phyloP scores from a whole-genome alignment of 2,797 vertebrate genomes.

The Limosa lapponica region DNA sequence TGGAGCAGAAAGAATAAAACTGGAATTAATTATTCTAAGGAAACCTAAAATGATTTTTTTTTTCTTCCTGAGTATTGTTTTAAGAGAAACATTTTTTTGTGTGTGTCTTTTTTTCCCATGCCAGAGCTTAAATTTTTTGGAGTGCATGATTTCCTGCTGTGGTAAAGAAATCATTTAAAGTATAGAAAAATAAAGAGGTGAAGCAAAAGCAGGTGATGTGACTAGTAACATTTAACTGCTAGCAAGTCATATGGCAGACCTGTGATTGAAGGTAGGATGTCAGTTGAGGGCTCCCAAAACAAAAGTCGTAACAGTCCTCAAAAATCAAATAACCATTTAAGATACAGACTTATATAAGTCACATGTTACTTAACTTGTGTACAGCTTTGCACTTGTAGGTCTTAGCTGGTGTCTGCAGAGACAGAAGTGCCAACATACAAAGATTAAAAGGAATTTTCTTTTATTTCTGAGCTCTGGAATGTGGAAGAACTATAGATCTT shows the following conservation, averaged over 20 bases:
- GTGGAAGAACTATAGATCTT: background rate
- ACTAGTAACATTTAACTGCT: background rate
- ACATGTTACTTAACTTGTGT: background rate
- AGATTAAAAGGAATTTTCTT: background rate
- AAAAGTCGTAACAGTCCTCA: background rate
- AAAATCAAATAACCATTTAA: background rate
- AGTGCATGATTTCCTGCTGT: background rate
- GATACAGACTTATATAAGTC: background rate
- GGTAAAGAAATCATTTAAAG: background rate
- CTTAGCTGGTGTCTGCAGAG: background rate
- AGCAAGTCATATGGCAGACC: background rate
- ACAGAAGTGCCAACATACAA: background rate
- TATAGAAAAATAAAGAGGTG: background rate
- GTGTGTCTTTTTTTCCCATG: background rate
- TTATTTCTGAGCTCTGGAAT: background rate
- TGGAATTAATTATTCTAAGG: background rate
- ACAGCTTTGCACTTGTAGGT: background rate
- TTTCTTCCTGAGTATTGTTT: background rate
- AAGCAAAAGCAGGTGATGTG: background rate
- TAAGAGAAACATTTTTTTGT: background rate
- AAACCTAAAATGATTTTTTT: background rate
- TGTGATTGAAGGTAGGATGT: background rate
- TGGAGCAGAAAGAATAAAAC: background rate
- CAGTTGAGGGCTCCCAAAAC: background rate
- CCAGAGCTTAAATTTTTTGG: background rate